Percentiles rank a stretch among this genome's conserved stretches.
Conservation (phyloP, 2,888 invertebrate genomes). For the Andrena dorsata region DNA sequence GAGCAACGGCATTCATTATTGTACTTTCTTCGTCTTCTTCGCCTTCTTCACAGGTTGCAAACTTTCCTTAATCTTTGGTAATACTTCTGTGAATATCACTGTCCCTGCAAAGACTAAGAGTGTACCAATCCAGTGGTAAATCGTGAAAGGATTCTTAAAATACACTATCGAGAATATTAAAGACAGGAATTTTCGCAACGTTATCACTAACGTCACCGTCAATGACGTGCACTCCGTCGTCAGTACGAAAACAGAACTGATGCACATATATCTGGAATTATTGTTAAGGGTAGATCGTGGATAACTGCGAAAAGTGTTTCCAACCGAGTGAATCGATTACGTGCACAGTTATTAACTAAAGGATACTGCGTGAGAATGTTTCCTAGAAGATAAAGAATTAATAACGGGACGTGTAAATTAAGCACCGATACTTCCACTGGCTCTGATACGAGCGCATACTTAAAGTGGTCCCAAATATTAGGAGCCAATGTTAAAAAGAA, state of each 20-base stretch:
- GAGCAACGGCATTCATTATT: conserved; percentile 59
- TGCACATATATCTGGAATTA: conserved; percentile 91
- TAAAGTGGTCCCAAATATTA: conserved; percentile 92
- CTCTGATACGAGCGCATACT: conserved; percentile 90
- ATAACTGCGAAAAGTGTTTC: not conserved
- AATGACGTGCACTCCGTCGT: conserved; percentile 97
- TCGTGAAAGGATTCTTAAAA: conserved; percentile 97
- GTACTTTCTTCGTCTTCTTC: conserved; percentile 67
- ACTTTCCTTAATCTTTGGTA: conserved; percentile 85
- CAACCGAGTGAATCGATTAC: not conserved
- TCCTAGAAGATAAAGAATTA: conserved; percentile 91
- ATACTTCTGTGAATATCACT: conserved; percentile 94
- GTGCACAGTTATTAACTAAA: conserved; percentile 73
- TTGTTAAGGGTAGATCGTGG: conserved; percentile 29
- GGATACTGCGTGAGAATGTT: conserved; percentile 96
- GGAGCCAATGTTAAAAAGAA: conserved; percentile 92
- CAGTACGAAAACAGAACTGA: conserved; percentile 96
- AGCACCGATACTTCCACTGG: conserved; percentile 87
- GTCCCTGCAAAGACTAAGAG: conserved; percentile 96
- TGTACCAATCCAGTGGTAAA: conserved; percentile 96
- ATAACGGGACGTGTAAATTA: conserved; percentile 89
- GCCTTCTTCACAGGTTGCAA: conserved; percentile 48
- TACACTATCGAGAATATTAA: conserved; percentile 97
- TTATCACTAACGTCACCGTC: conserved; percentile 97
- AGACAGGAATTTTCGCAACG: conserved; percentile 97